phyloP scores from a whole-genome alignment of 2,888 invertebrate genomes.

The Agrenia bidenticulata region DNA sequence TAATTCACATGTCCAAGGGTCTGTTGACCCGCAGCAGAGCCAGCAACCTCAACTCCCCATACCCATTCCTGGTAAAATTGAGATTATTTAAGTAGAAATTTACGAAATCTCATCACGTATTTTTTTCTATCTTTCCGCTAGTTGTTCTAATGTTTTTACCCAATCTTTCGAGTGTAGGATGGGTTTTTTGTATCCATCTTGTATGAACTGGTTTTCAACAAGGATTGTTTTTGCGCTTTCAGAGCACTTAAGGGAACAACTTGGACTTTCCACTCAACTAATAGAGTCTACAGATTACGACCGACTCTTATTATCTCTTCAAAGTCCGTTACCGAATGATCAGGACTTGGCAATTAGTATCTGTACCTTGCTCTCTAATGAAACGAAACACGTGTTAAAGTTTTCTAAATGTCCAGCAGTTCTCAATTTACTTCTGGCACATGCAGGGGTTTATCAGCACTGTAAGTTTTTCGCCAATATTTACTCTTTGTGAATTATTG shows the following conservation, averaged over 20 bases:
- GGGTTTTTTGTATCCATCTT: background rate
- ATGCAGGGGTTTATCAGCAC: constrained; percentile 90
- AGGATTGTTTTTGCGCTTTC: background rate
- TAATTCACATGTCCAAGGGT: background rate
- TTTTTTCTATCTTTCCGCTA: constrained; percentile 20
- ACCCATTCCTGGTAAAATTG: constrained; percentile 27
- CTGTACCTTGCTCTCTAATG: constrained; percentile 91
- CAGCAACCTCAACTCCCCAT: constrained; percentile 18
- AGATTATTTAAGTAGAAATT: no score
- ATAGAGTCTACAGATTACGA: constrained; percentile 68
- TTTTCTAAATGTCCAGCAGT: constrained; percentile 83
- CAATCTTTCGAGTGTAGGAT: no score
- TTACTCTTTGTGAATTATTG: background rate
- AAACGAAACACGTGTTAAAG: constrained; percentile 83
- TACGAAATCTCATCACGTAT: no score
- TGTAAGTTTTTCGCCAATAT: constrained; percentile 60
- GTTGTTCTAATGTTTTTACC: no score
- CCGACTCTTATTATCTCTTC: constrained; percentile 81
- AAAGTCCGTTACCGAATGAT: constrained; percentile 97
- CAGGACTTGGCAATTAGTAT: constrained; percentile 98
- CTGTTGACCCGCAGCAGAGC: constrained; percentile 67
- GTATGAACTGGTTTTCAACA: background rate
- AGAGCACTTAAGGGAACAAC: constrained; percentile 28
- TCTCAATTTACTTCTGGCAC: constrained; percentile 84
- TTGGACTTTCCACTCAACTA: constrained; percentile 63